A percentile compares a stretch with the other conserved stretches of the same genome.
Conservation (phyloP, 2,797 vertebrate species). For the Decapterus maruadsi region DNA sequence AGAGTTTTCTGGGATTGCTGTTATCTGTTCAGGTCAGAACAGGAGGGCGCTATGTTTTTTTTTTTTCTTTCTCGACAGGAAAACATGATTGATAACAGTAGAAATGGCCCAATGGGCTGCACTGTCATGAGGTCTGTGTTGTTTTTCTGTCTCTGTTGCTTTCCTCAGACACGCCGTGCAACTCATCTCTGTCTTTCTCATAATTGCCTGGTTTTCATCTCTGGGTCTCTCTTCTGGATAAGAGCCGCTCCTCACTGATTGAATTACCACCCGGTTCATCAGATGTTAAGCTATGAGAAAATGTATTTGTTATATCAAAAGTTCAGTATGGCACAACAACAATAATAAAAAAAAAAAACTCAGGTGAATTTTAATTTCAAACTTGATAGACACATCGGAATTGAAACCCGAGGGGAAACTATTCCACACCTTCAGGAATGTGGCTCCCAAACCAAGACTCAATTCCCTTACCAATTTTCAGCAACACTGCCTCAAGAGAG, state of each 20-base stretch:
- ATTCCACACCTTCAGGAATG: slow-evolving; percentile 75
- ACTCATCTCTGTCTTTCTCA: neutral
- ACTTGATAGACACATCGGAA: slow-evolving; percentile 71
- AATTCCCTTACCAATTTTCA: slow-evolving; percentile 85
- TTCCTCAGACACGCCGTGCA: slow-evolving; percentile 1
- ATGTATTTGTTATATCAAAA: slow-evolving; percentile 42
- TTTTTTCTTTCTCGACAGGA: slow-evolving; percentile 18
- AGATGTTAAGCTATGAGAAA: slow-evolving; percentile 39
- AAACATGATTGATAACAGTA: slow-evolving; percentile 61
- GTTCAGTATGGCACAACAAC: slow-evolving; percentile 29
- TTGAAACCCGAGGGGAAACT: slow-evolving; percentile 73
- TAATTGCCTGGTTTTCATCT: slow-evolving; percentile 34
- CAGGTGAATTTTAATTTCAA: slow-evolving; percentile 73
- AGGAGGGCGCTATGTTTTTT: slow-evolving; percentile 20
- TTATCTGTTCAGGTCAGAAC: slow-evolving; percentile 60
- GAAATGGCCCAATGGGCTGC: slow-evolving; percentile 41
- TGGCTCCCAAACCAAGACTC: slow-evolving; percentile 73
- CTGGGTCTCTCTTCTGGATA: slow-evolving; percentile 22
- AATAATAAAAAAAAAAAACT: neutral
- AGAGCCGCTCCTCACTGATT: slow-evolving; percentile 43
- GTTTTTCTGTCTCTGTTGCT: slow-evolving; percentile 17
- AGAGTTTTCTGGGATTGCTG: slow-evolving; percentile 27
- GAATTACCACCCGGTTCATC: slow-evolving; percentile 39
- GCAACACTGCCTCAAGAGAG: slow-evolving; percentile 82
- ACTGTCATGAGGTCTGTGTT: slow-evolving; percentile 21